These are phyloP conservation scores for Dromas ardeola DNA, from an alignment of 2,113 vertebrate species.

Conservation along the genomic window DNA sequence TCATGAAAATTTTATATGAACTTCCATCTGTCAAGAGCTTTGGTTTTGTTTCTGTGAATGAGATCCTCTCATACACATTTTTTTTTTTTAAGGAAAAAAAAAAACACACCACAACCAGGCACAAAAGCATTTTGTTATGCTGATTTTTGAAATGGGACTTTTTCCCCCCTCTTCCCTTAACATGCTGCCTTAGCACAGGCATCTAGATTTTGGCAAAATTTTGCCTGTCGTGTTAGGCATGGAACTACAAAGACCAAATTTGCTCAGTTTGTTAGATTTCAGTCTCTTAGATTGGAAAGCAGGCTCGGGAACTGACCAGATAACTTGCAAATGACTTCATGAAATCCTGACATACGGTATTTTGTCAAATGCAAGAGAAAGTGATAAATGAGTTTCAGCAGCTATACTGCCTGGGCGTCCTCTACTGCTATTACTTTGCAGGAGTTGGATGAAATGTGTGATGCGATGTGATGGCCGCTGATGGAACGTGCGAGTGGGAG, in stretches of 20 bases:
- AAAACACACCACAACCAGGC: fast-evolving
- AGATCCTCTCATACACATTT: not conserved
- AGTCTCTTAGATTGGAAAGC: not conserved
- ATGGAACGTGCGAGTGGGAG: not conserved
- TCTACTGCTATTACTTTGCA: not conserved
- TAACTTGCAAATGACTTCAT: not conserved
- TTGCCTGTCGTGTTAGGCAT: not conserved
- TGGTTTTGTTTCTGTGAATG: not conserved
- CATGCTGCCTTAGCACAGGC: not conserved
- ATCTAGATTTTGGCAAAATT: not conserved
- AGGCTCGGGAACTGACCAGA: not conserved
- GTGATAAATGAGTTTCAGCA: not conserved
- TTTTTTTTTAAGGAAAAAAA: not conserved
- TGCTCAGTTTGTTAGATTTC: not conserved
- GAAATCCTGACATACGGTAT: not conserved
- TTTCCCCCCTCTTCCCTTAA: fast-evolving
- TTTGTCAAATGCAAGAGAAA: not conserved
- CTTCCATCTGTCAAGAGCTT: not conserved
- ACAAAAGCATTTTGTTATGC: not conserved
- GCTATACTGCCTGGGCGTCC: not conserved
- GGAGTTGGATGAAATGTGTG: not conserved
- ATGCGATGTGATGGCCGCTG: not conserved
- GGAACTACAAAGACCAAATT: not conserved
- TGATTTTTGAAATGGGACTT: not conserved
- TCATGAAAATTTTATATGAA: not conserved